Evolutionary conservation across 2,113 vertebrate species (phyloP), one percentile per base, ranked within the genome.

Genomic region (Hyla sarda): DNA sequence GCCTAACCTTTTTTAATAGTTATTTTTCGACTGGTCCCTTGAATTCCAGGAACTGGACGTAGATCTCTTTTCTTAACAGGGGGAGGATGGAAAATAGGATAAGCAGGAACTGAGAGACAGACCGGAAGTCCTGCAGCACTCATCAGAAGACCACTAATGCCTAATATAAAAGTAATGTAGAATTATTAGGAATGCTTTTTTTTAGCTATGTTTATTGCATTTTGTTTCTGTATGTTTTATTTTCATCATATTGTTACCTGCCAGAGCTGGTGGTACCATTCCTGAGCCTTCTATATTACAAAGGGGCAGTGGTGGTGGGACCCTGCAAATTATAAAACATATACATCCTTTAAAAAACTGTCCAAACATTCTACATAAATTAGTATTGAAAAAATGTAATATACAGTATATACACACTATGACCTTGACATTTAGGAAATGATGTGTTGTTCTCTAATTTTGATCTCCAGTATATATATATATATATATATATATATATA

Each of bases 271-370:
- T 2, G 48, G 8, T 16, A 86, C 67, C 6, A 13, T 86, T 58
- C 84, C 84, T 30, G 84, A 86, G 9, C 84, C 84, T 80, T 72
- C 48, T 6, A 86, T 47, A 47, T 86, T 86, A 69, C 65, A 58
- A 10, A 86, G 76, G 16, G 84, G 84, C 23, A 86, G 62, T 25
- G 62, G 62, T 25, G 62, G 62, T 25, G 76, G 75, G 11, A 80
- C 50, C 60, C 84, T 86, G 48, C 5, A 30, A 71, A 69, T 12
- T 48, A 3, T 3, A 80, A 74, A 86, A 16, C 21, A 80, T 17
- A 78, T 0, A 74, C 19, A 12, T 19, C n/a, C 25, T 30, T n/a
- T n/a, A n/a, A n/a, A n/a, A n/a, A n/a, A n/a, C n/a, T n/a, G n/a
- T n/a, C n/a, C n/a, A n/a, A n/a, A n/a, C n/a, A n/a, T n/a, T n/a